Evolutionary conservation across 2,113 vertebrate species (phyloP).

Genomic region (Vulpes lagopus): DNA sequence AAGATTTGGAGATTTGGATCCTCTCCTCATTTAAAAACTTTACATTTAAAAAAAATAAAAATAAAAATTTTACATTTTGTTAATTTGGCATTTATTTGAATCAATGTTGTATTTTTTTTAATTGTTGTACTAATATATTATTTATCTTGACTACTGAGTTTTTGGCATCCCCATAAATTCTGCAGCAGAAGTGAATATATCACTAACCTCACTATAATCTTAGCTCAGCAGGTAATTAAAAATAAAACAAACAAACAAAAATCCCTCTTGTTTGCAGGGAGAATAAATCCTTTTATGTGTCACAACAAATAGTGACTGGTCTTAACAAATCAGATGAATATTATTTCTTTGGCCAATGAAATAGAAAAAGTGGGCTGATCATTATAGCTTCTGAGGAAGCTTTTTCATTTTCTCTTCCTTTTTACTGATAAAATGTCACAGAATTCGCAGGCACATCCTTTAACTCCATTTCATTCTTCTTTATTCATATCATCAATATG

Average conservation of each 20-base stretch:
- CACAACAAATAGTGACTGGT: background rate
- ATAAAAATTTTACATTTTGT: background rate
- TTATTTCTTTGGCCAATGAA: background rate
- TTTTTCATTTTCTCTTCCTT: background rate
- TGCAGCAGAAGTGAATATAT: background rate
- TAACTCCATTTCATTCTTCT: background rate
- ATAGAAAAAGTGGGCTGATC: background rate
- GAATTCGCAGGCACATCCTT: background rate
- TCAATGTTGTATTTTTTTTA: background rate
- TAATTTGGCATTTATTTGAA: background rate
- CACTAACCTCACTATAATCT: background rate
- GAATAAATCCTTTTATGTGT: background rate
- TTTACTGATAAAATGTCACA: slow-evolving; percentile 5
- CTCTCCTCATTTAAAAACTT: background rate
- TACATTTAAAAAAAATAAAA: background rate
- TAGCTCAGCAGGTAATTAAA: background rate
- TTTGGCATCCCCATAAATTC: background rate
- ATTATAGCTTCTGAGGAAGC: background rate
- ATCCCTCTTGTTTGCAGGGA: background rate
- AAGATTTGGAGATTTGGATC: too few relatives aligned
- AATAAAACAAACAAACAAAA: background rate
- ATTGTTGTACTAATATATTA: background rate
- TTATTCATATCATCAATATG: background rate
- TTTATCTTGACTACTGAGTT: background rate
- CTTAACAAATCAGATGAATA: background rate